These are phyloP conservation scores for Myrmophylax atrothorax DNA, from an alignment of 2,113 vertebrate genomes.

Conservation along the genomic window DNA sequence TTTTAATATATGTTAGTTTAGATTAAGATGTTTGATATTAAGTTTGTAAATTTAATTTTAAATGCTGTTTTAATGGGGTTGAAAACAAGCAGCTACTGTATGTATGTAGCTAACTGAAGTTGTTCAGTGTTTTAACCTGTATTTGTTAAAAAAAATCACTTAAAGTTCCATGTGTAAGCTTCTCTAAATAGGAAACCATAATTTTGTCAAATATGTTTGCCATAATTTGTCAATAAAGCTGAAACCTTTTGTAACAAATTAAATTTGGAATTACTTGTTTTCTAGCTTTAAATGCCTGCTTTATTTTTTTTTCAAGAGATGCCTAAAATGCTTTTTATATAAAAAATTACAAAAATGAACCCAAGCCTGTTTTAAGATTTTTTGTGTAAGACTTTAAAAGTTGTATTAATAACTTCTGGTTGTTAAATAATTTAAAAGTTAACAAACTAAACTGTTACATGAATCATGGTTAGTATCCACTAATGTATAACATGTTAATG, in stretches of 20 bases:
- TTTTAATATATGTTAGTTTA: conserved; percentile 88
- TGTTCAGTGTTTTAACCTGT: conserved; percentile 99
- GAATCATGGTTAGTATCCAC: conserved; percentile 88
- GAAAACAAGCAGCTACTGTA: conserved; percentile 87
- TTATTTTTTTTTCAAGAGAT: conserved; percentile 88
- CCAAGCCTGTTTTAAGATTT: conserved; percentile 88
- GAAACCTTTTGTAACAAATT: conserved; percentile 90
- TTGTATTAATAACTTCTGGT: conserved; percentile 90
- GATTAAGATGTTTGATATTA: conserved; percentile 87
- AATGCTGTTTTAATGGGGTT: conserved; percentile 89
- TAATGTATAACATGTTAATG: conserved; percentile 94
- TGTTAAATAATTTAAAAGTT: conserved; percentile 93
- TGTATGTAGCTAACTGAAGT: conserved; percentile 95
- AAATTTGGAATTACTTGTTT: conserved; percentile 90
- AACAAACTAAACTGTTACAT: conserved; percentile 90
- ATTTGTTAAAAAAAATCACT: conserved; percentile 95
- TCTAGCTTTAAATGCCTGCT: conserved; percentile 89
- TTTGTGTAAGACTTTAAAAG: conserved; percentile 90
- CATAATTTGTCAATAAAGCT: conserved; percentile 92
- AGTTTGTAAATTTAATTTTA: conserved; percentile 92
- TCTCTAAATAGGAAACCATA: conserved; percentile 96
- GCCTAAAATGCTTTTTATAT: conserved; percentile 89
- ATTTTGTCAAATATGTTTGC: conserved; percentile 91
- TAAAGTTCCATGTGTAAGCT: conserved; percentile 95
- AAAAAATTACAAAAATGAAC: conserved; percentile 89